phyloP scores from a whole-genome alignment of 2,888 invertebrate genomes.

The Deroplatys truncata region DNA sequence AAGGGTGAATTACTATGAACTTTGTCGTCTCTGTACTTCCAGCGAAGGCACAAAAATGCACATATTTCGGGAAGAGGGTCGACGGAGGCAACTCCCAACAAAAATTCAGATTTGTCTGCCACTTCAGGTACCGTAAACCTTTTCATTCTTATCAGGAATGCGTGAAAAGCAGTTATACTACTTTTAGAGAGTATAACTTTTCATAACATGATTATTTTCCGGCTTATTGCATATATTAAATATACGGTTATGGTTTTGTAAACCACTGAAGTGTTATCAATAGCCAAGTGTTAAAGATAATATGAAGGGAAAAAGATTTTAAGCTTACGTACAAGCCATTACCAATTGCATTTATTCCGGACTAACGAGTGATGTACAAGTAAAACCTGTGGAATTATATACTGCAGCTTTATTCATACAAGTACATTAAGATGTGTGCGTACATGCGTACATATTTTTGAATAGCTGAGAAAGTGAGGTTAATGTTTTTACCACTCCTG shows the following conservation, averaged over 20 bases:
- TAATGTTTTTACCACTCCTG: no score
- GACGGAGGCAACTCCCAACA: slow-evolving; percentile 57
- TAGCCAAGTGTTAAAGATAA: no score
- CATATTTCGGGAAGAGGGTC: slow-evolving; percentile 63
- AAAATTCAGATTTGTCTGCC: slow-evolving; percentile 64
- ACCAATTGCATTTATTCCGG: no score
- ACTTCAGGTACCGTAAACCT: slow-evolving; percentile 48
- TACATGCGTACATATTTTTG: no score
- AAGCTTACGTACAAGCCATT: no score
- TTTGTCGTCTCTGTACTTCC: slow-evolving; percentile 65
- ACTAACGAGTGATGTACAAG: no score
- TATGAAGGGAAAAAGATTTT: no score
- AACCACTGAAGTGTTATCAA: no score
- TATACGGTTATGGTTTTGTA: not conserved
- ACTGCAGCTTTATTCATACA: no score
- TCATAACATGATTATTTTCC: not conserved
- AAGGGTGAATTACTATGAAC: slow-evolving; percentile 66
- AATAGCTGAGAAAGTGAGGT: no score
- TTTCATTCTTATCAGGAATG: not conserved
- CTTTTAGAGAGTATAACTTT: not conserved
- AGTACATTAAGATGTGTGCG: no score
- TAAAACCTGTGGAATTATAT: no score
- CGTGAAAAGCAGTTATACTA: not conserved
- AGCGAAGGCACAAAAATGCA: slow-evolving; percentile 62
- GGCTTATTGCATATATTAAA: not conserved